phyloP scores from a whole-genome alignment of 2,888 invertebrate species.

The Drosophila macrospina region DNA sequence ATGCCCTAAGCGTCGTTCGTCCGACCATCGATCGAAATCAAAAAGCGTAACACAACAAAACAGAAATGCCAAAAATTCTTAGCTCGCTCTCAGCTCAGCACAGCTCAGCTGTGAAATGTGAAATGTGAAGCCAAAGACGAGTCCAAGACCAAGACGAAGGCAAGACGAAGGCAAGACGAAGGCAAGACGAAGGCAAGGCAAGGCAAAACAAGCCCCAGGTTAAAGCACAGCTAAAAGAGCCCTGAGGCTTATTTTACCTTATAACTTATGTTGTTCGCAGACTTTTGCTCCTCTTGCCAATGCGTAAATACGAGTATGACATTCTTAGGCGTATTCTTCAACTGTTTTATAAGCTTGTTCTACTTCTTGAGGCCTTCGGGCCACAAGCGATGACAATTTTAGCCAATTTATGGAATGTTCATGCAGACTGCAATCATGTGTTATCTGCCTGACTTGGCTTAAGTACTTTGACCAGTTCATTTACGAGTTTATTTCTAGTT shows the following conservation, averaged over 20 bases:
- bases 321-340: constrained; percentile 70
- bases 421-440: constrained; percentile 24
- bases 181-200: background rate
- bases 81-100: constrained; percentile 46
- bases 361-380: constrained; percentile 34
- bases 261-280: constrained; percentile 54
- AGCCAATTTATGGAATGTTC: constrained; percentile 12
- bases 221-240: constrained; percentile 16
- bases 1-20: constrained; percentile 51
- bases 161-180: background rate
- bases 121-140: constrained; percentile 35
- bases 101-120: constrained; percentile 59
- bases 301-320: constrained; percentile 38
- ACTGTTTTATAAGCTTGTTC: constrained; percentile 45
- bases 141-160: constrained; percentile 24
- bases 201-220: constrained; percentile 24
- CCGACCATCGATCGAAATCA: constrained; percentile 77
- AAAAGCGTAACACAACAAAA: constrained; percentile 82
- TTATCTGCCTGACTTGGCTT: constrained; percentile 45
- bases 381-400: constrained; percentile 29
- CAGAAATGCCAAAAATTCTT: constrained; percentile 75
- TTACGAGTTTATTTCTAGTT: constrained; percentile 54
- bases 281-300: constrained; percentile 34
- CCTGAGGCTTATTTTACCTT: constrained; percentile 45
- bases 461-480: constrained; percentile 43